Evolutionary conservation across 2,113 vertebrate genomes (phyloP), one percentile per base, ranked within the genome.

Genomic region (Origma solitaria): DNA sequence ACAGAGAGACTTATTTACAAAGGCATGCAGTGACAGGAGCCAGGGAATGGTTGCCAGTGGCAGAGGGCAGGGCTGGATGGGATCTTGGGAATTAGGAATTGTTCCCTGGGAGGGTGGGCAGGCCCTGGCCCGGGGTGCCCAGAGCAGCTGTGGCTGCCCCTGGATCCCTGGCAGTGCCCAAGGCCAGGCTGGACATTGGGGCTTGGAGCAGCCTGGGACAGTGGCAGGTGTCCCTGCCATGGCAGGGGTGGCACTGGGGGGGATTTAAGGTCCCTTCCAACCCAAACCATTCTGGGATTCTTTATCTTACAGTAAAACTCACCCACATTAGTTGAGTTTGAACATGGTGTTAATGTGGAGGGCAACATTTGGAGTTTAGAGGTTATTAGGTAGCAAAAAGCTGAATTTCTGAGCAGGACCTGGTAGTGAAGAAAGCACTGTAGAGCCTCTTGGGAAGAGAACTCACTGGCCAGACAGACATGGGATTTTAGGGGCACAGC

Each of bases 31-130:
- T 5, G 45, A 21, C 13, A 50, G 66, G 66, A 50, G 6, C 20
- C 20, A 15, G 35, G 5, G 27, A 38, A 38, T 38, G 35, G 35
- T 18, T 51, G 35, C 25, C 15, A 7, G 10, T 38, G 50, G 4
- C 21, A 23, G 18, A 22, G 10, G 6, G n/a, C 2, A 14, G 53
- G 7, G 5, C 13, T 25, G 8, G 11, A 18, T 53, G 21, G 14
- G 28, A 25, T 27, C 3, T 40, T 25, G 3, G 30, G 24, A 6
- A 53, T 42, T 42, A 44, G 6, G 5, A 68, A 75, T 53, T 3
- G 0, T 1, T 47, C 9, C 7, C 9, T 68, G 61, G 1, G 3
- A 69, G 33, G 37, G 9, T 15, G 38, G 19, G 1, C 0, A 88
- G 18, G 37, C 4, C 3, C 68, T 81, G 60, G 58, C 12, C 8